Evolutionary conservation across 2,888 invertebrate species (phyloP).

Genomic region (Macroteleia sp.): DNA sequence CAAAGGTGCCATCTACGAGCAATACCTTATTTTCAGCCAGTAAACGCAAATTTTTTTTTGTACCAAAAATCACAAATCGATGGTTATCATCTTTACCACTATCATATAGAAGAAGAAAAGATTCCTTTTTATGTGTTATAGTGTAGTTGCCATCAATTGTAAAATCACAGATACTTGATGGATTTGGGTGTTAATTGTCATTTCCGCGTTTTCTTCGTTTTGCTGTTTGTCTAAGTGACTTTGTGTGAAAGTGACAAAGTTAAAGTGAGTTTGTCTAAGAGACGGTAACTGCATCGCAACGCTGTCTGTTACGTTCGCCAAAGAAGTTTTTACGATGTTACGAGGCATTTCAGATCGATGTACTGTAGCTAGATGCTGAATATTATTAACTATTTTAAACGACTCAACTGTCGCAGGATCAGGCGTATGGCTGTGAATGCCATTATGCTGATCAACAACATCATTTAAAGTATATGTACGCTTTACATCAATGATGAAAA

Average conservation of each 20-base stretch:
- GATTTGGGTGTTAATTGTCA: background rate
- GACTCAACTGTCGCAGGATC: background rate
- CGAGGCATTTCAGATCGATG: background rate
- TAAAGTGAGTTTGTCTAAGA: too few species aligned
- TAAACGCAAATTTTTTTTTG: background rate
- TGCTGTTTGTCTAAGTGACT: constrained; percentile 4
- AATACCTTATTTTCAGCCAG: background rate
- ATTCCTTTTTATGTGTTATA: background rate
- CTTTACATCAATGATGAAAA: too few species aligned
- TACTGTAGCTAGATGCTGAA: background rate
- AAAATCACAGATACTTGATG: background rate
- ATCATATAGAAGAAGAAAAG: background rate
- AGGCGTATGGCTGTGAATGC: constrained; percentile 2
- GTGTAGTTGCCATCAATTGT: background rate
- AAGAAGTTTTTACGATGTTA: background rate
- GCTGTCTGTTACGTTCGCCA: background rate
- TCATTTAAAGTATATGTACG: background rate
- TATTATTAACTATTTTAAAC: constrained; percentile 1
- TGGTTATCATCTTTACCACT: background rate
- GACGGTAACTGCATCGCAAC: too few species aligned
- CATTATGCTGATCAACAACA: background rate
- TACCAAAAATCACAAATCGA: constrained; percentile 4
- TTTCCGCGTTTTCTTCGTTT: background rate
- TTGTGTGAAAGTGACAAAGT: too few species aligned
- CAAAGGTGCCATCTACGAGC: constrained; percentile 11